Conservation (phyloP, 2,888 invertebrate species). For the Petrolisthes cinctipes region DNA sequence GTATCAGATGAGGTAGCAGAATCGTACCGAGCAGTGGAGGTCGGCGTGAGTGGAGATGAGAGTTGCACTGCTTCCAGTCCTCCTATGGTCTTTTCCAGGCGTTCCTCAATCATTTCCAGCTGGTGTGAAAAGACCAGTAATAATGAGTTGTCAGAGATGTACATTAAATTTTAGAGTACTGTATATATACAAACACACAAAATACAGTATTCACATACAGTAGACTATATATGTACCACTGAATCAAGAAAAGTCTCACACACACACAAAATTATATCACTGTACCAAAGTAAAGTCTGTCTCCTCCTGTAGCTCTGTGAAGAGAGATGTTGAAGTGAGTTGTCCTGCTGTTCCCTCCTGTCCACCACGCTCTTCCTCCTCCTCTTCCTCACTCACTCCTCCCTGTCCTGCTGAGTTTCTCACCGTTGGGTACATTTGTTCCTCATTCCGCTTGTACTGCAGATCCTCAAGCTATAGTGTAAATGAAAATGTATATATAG, state of each 20-base stretch:
- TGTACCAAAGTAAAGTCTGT: not conserved
- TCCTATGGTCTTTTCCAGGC: conserved; percentile 40
- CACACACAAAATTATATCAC: not conserved
- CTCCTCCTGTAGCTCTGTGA: conserved; percentile 33
- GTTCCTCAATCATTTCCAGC: conserved; percentile 46
- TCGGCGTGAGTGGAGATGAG: conserved; percentile 15
- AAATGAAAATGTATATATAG: too few species aligned
- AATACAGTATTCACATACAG: too few species aligned
- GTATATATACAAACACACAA: too few species aligned
- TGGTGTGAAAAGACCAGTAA: not conserved
- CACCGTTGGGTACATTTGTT: not conserved
- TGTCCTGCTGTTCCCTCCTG: conserved; percentile 14
- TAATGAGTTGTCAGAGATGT: too few species aligned
- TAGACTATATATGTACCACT: too few species aligned
- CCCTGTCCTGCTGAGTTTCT: not conserved
- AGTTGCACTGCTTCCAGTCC: conserved; percentile 53
- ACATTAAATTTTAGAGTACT: too few species aligned
- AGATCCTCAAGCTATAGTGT: conserved; percentile 36
- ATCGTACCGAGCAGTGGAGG: conserved; percentile 44
- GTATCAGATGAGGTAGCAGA: not conserved
- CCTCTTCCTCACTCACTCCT: conserved; percentile 7
- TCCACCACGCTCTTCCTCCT: not conserved
- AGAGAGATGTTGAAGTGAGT: conserved; percentile 17
- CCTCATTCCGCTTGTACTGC: not conserved
- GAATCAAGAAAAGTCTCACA: too few species aligned